Conservation (phyloP, 35 echinoderm and acorn worm genomes). For the Apostichopus californicus region DNA sequence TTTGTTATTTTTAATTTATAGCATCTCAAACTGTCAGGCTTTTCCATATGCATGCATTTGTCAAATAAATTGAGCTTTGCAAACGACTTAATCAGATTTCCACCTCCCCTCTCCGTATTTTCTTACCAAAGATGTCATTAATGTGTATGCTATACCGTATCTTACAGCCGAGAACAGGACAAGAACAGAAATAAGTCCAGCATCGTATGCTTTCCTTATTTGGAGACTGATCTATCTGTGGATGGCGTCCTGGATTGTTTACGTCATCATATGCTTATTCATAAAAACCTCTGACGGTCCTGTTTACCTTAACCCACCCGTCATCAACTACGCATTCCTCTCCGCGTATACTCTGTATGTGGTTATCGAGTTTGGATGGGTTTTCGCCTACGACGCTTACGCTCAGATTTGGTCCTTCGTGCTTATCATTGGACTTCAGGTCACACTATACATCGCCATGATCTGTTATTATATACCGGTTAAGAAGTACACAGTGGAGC, state of each 20-base stretch:
- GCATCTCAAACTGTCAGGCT: too few species aligned
- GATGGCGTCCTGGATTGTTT: slow-evolving; percentile 64
- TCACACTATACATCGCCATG: slow-evolving; percentile 20
- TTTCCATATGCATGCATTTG: too few species aligned
- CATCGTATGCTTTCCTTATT: slow-evolving; percentile 80
- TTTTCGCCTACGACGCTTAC: slow-evolving; percentile 57
- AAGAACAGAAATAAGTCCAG: slow-evolving; percentile 57
- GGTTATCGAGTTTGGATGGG: slow-evolving; percentile 57
- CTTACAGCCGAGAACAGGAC: slow-evolving; percentile 22
- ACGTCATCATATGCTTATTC: slow-evolving; percentile 60
- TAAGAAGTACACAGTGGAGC: slow-evolving; percentile 20
- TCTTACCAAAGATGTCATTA: too few species aligned
- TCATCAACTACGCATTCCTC: slow-evolving; percentile 63
- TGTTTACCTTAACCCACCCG: slow-evolving; percentile 66
- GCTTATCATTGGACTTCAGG: background rate
- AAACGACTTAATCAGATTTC: background rate
- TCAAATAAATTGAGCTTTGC: too few species aligned
- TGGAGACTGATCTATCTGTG: slow-evolving; percentile 75
- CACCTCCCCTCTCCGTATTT: too few species aligned
- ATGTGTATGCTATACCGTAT: background rate
- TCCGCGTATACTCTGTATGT: slow-evolving; percentile 57
- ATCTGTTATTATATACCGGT: slow-evolving; percentile 11
- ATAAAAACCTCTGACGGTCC: slow-evolving; percentile 57
- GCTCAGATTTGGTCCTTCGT: slow-evolving; percentile 32
- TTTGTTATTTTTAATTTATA: too few species aligned